A percentile compares a stretch with the other conserved stretches of the same genome.
These are phyloP conservation scores for Cherax quadricarinatus DNA, from an alignment of 1,140 invertebrate genomes.

Conservation along the genomic window DNA sequence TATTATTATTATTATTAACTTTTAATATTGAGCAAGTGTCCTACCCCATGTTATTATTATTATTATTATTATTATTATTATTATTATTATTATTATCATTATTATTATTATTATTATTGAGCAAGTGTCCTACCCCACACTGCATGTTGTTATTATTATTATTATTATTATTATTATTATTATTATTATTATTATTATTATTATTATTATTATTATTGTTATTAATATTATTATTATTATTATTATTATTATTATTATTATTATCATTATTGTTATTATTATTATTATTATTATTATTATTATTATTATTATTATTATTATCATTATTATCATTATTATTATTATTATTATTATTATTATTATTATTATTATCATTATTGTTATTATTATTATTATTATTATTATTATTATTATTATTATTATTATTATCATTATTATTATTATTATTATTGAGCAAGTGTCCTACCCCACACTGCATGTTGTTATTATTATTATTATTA, in stretches of 20 bases:
- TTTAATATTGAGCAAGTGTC: no score
- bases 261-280: not conserved
- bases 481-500: not conserved
- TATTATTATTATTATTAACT: conserved; percentile 6
- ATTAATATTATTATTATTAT: not conserved
- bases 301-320: not conserved
- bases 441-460: no score
- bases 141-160: not conserved
- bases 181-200: conserved; percentile 8
- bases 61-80: conserved; percentile 3
- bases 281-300: not conserved
- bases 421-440: not conserved
- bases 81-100: not conserved
- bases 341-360: not conserved
- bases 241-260: not conserved
- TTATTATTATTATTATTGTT: not conserved
- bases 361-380: not conserved
- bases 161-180: conserved; percentile 11
- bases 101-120: not conserved
- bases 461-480: not conserved
- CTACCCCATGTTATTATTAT: not conserved
- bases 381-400: not conserved
- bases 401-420: conserved; percentile 6
- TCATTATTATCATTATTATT: not conserved
- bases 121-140: not conserved